Base-by-base conservation (phyloP, 2,113 vertebrate species). In the Zeus faber region DNA sequence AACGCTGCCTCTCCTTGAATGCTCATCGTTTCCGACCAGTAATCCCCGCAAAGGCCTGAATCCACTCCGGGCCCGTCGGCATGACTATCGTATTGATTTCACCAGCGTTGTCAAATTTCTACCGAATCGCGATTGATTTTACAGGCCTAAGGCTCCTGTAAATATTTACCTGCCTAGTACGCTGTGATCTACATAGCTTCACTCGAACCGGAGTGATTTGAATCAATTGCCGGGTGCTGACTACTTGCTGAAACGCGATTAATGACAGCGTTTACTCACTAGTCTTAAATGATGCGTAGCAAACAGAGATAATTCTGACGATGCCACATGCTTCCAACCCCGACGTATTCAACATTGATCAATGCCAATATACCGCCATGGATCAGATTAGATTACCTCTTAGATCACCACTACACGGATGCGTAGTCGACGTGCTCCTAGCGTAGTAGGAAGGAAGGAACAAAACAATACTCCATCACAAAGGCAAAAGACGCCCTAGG, bases 41-140 rank as follows among this genome's bases (percentile, higher is more conserved):
- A 20, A 50, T 47, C 56, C 39, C 44, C 47, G 31, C 31, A 47
- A 41, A n/a, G 10, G 20, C 14, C 50, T 37, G 31, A 52, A 52
- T 22, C 29, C 49, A 6, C 49, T 37, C 20, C 29, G 14, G 47
- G 47, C 24, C 47, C 10, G 1, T 20, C 2, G 29, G 6, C 47
- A 26, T n/a, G 18, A 24, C 21, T 6, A 24, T 2, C 20, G 18
- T 53, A 53, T 53, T 24, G 50, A 53, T 37, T 24, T n/a, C n/a
- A n/a, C n/a, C n/a, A n/a, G n/a, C n/a, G n/a, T n/a, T n/a, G n/a
- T n/a, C n/a, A n/a, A n/a, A n/a, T n/a, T n/a, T n/a, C n/a, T n/a
- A n/a, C n/a, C n/a, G n/a, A n/a, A 51, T 14, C 18, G 31, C 27
- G 11, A 51, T 35, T 51, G 49, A 51, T 51, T 51, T 22, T 3